Evolutionary conservation across 2,797 vertebrate genomes (phyloP).

Genomic region (Cephalopachus bancanus): DNA sequence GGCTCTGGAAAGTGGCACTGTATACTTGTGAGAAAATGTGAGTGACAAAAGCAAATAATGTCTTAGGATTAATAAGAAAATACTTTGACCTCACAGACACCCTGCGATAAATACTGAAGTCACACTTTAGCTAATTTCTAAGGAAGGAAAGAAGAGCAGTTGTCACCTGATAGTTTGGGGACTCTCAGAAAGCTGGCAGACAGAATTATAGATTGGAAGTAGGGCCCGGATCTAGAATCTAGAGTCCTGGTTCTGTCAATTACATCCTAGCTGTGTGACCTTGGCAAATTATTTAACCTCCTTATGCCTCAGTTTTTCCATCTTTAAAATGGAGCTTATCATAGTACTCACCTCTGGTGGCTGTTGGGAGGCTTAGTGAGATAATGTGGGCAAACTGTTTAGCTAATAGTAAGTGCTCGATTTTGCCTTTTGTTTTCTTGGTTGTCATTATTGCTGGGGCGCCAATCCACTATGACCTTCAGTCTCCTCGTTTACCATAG

Average conservation of each 20-base stretch:
- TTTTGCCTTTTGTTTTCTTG: constrained; percentile 12
- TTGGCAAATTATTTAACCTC: background rate
- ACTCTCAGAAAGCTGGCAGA: background rate
- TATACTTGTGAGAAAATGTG: background rate
- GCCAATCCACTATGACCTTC: background rate
- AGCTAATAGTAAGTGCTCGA: background rate
- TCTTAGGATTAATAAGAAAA: background rate
- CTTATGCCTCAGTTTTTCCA: background rate
- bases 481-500: background rate
- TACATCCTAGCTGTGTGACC: background rate
- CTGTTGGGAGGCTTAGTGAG: background rate
- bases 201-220: background rate
- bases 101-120: background rate
- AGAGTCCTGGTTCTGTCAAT: background rate
- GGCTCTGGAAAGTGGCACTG: background rate
- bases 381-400: background rate
- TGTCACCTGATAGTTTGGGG: background rate
- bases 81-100: background rate
- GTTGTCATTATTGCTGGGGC: background rate
- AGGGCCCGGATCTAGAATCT: background rate
- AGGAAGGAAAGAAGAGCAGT: background rate
- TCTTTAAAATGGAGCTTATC: constrained; percentile 1
- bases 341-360: background rate
- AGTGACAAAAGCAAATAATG: background rate
- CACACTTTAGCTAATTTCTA: background rate